These are phyloP conservation scores for Berghia stephanieae DNA, from an alignment of 1,140 invertebrate species.

Conservation along the genomic window DNA sequence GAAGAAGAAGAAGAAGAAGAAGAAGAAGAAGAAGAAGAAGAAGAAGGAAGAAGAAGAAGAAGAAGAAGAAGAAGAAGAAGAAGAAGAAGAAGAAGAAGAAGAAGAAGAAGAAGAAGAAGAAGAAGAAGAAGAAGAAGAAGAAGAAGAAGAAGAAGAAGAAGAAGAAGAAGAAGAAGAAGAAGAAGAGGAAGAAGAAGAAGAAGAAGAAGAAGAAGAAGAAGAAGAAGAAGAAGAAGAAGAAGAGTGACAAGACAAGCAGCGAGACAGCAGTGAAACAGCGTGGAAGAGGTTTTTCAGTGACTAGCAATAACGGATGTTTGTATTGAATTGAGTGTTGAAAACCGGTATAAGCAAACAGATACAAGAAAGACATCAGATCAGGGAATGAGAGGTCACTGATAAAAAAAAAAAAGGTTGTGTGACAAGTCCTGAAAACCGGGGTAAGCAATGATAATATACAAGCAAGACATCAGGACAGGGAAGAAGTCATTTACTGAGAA, in stretches of 20 bases:
- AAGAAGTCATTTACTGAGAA: too few species aligned
- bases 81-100: not conserved
- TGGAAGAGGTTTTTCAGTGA: too few species aligned
- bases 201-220: not conserved
- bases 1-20: not conserved
- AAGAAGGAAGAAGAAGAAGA: constrained; percentile 5
- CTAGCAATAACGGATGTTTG: too few species aligned
- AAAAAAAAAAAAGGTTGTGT: too few species aligned
- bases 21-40: not conserved
- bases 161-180: not conserved
- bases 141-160: not conserved
- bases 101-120: not conserved
- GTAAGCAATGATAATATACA: too few species aligned
- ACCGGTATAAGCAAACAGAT: too few species aligned
- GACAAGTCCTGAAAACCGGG: too few species aligned
- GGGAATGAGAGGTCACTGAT: too few species aligned
- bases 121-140: not conserved
- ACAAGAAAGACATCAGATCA: too few species aligned
- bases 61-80: not conserved
- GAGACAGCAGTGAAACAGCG: too few species aligned
- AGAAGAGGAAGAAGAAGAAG: not conserved
- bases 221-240: not conserved
- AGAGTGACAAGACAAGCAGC: not conserved
- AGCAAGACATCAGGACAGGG: too few species aligned
- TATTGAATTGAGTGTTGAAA: too few species aligned